These are phyloP conservation scores for Peromyscus leucopus DNA, from an alignment of 2,113 vertebrate species.

Conservation along the genomic window DNA sequence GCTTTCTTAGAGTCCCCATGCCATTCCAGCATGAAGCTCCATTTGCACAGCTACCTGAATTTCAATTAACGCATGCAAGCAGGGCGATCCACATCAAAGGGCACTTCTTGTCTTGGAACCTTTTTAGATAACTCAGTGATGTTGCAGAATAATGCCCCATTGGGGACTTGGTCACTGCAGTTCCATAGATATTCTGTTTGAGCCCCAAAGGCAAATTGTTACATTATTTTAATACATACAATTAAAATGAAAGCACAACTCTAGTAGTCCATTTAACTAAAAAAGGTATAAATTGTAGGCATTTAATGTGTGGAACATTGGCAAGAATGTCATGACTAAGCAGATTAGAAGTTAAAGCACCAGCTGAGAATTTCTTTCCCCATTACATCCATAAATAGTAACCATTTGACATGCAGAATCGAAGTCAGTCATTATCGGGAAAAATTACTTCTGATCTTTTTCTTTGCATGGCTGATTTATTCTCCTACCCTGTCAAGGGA, in stretches of 20 bases:
- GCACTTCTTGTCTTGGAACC: background rate
- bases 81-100: background rate
- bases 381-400: slow-evolving; percentile 61
- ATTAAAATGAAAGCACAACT: background rate
- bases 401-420: slow-evolving; percentile 37
- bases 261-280: slow-evolving; percentile 1
- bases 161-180: background rate
- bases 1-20: background rate
- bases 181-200: background rate
- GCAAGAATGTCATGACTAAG: slow-evolving; percentile 44
- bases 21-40: background rate
- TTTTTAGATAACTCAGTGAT: background rate
- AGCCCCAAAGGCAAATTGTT: background rate
- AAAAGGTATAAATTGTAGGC: background rate
- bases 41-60: background rate
- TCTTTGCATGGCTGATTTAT: slow-evolving; percentile 63
- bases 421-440: slow-evolving; percentile 64
- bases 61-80: background rate
- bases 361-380: slow-evolving; percentile 12
- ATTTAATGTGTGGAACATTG: background rate
- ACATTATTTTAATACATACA: background rate
- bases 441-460: slow-evolving; percentile 65
- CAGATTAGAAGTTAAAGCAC: background rate
- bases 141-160: background rate
- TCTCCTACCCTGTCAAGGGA: slow-evolving; percentile 65